A percentile compares a stretch with the other conserved stretches of the same genome.
These are phyloP conservation scores for Sebastes itinus DNA, from an alignment of 2,797 vertebrate genomes.

Conservation along the genomic window DNA sequence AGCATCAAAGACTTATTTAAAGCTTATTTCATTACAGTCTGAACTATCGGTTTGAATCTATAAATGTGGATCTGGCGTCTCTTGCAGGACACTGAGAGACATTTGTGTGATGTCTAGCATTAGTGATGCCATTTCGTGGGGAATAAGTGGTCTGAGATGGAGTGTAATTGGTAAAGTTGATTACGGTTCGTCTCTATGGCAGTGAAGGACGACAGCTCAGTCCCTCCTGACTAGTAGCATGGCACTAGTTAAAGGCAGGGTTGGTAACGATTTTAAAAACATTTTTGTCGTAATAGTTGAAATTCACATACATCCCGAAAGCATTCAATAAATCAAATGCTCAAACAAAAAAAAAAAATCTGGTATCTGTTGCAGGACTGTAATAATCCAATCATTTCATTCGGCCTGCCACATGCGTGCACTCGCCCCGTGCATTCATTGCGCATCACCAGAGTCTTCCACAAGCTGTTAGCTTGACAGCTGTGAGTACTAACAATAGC, in stretches of 20 bases:
- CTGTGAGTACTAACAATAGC: no score
- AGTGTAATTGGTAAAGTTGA: conserved; percentile 80
- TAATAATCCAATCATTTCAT: no score
- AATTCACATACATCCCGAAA: no score
- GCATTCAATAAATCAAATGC: no score
- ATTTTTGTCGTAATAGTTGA: no score
- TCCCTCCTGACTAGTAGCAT: not conserved
- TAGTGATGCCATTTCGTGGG: conserved; percentile 72
- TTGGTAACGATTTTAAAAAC: no score
- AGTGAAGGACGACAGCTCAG: conserved; percentile 18
- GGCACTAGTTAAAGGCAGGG: not conserved
- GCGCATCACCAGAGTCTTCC: no score
- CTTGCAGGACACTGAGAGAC: conserved; percentile 55
- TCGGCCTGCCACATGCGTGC: no score
- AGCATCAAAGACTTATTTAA: conserved; percentile 51
- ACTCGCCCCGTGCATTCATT: no score
- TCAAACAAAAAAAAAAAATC: no score
- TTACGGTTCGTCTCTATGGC: conserved; percentile 66
- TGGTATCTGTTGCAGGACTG: no score
- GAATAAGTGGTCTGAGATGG: conserved; percentile 80
- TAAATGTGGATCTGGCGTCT: conserved; percentile 62
- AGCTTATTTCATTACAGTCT: conserved; percentile 61
- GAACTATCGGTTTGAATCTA: conserved; percentile 64
- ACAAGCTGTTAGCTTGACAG: no score
- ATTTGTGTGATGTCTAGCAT: conserved; percentile 73